A percentile compares a stretch with the other conserved stretches of the same genome.
phyloP scores from a whole-genome alignment of 1,140 invertebrate species.

The Agrypnia vestita region DNA sequence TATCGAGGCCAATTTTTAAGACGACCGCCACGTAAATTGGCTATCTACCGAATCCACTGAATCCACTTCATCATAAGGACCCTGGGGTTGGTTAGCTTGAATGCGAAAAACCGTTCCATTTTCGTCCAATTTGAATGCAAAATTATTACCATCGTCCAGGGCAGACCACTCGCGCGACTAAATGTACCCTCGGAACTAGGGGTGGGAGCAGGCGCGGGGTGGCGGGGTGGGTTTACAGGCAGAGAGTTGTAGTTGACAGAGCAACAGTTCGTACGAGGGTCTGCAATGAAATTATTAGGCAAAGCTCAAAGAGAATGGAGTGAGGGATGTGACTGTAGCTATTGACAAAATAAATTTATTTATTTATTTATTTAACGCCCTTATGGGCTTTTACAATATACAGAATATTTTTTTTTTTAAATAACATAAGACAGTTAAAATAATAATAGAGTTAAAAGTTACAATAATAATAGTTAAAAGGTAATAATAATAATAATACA shows the following conservation, averaged over 20 bases:
- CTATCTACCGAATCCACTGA: too few relatives aligned
- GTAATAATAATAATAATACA: too few relatives aligned
- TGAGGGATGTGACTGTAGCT: too few relatives aligned
- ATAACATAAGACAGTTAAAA: too few relatives aligned
- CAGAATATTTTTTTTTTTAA: too few relatives aligned
- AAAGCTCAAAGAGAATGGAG: not conserved
- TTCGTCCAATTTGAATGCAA: constrained; percentile 37
- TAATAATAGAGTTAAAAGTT: too few relatives aligned
- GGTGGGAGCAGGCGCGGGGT: not conserved
- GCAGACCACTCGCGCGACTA: constrained; percentile 11
- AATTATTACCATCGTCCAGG: constrained; percentile 29
- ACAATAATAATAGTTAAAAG: too few relatives aligned
- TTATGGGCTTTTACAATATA: too few relatives aligned
- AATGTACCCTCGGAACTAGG: not conserved
- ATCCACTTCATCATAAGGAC: not conserved
- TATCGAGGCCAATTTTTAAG: too few relatives aligned
- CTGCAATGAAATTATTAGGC: not conserved
- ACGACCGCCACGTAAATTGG: too few relatives aligned
- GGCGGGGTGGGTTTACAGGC: not conserved
- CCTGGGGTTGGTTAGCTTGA: not conserved
- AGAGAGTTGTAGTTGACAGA: not conserved
- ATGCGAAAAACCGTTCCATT: constrained; percentile 1
- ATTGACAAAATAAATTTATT: too few relatives aligned
- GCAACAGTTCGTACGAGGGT: not conserved
- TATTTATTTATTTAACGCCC: too few relatives aligned